Evolutionary conservation across 1,140 invertebrate genomes (phyloP).

Genomic region (Dendroctonus valens): DNA sequence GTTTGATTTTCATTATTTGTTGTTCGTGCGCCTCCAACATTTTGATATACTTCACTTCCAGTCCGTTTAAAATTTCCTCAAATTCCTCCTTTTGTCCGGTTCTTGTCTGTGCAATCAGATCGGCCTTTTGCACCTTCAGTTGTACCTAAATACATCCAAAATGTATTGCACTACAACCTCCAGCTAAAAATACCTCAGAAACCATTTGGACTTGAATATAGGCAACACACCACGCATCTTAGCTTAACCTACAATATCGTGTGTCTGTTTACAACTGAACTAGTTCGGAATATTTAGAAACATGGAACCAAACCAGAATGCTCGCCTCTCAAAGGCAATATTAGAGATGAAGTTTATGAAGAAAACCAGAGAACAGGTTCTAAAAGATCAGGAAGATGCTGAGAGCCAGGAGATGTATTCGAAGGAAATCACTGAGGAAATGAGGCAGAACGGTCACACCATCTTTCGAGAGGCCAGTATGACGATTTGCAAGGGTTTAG

Average conservation of each 20-base stretch:
- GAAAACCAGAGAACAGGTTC: slow-evolving; percentile 77
- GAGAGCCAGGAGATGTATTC: slow-evolving; percentile 62
- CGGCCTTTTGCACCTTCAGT: slow-evolving; percentile 33
- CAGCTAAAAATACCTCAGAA: no score
- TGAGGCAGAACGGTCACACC: slow-evolving; percentile 64
- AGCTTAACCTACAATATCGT: no score
- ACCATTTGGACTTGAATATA: no score
- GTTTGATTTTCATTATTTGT: slow-evolving; percentile 29
- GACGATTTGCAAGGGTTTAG: slow-evolving; percentile 69
- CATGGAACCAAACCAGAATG: slow-evolving; percentile 21
- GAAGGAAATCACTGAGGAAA: slow-evolving; percentile 53
- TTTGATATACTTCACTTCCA: slow-evolving; percentile 38
- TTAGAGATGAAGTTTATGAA: slow-evolving; percentile 90
- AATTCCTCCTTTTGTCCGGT: slow-evolving; percentile 31
- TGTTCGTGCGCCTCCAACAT: slow-evolving; percentile 34
- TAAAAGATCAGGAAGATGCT: slow-evolving; percentile 71
- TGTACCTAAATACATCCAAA: slow-evolving; percentile 22
- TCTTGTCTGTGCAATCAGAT: slow-evolving; percentile 28
- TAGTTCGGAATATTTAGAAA: not conserved
- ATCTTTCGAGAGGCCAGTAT: slow-evolving; percentile 72
- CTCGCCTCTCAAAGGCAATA: slow-evolving; percentile 64
- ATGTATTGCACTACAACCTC: no score
- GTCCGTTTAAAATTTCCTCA: slow-evolving; percentile 33
- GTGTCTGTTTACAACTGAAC: not conserved
- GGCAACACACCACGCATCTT: no score